Conservation (phyloP, 2,888 invertebrate genomes). For the Dynastes grantii region DNA sequence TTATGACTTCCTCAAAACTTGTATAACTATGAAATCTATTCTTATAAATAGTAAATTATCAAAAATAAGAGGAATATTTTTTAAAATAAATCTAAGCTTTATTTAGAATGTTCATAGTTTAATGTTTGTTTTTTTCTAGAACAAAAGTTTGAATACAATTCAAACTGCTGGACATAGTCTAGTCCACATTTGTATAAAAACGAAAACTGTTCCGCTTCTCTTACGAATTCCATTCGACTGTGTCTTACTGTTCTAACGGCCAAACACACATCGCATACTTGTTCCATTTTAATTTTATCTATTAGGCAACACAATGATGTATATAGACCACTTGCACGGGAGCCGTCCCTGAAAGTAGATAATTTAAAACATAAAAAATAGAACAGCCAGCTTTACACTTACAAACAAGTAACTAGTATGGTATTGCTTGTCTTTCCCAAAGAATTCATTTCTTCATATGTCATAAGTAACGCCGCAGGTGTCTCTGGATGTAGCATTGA, state of each 20-base stretch:
- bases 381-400: conserved; percentile 56
- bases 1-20: too few relatives aligned
- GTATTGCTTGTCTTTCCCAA: conserved; percentile 64
- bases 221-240: conserved; percentile 69
- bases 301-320: conserved; percentile 70
- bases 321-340: conserved; percentile 70
- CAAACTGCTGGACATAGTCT: conserved; percentile 49
- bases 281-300: conserved; percentile 72
- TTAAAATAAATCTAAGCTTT: too few relatives aligned
- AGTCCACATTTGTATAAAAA: conserved; percentile 47
- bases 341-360: conserved; percentile 69
- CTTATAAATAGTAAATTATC: too few relatives aligned
- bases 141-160: conserved; percentile 49
- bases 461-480: conserved; percentile 63
- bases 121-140: neutral
- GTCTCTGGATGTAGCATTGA: conserved; percentile 59
- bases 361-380: neutral
- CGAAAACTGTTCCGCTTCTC: conserved; percentile 59
- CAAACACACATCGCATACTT: conserved; percentile 71
- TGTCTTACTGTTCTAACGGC: conserved; percentile 70
- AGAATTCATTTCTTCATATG: conserved; percentile 66
- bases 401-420: conserved; percentile 69
- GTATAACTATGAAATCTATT: too few relatives aligned
- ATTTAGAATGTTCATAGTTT: too few relatives aligned
- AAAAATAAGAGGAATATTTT: too few relatives aligned